These are phyloP conservation scores for Misgurnus mizolepis DNA, from an alignment of 2,113 vertebrate genomes.

Conservation along the genomic window DNA sequence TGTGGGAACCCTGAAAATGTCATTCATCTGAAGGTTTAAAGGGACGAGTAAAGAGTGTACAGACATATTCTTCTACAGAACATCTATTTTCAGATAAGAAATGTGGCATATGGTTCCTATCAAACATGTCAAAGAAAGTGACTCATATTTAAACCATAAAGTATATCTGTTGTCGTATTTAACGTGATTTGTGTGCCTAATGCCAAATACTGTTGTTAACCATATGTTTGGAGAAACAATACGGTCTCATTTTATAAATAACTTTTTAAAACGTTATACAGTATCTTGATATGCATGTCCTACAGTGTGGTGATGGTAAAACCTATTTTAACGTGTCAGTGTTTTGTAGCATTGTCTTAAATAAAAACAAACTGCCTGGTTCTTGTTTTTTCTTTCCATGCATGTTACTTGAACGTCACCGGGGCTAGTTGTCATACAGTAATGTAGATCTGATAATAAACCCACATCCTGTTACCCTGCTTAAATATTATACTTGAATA, in stretches of 20 bases:
- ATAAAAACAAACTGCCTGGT: constrained; percentile 55
- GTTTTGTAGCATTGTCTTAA: constrained; percentile 74
- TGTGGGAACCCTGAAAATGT: constrained; percentile 5
- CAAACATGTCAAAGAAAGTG: constrained; percentile 54
- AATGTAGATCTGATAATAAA: neutral
- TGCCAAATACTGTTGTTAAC: constrained; percentile 77
- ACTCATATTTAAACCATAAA: constrained; percentile 64
- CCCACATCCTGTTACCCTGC: no score
- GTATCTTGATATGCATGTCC: constrained; percentile 72
- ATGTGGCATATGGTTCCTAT: constrained; percentile 54
- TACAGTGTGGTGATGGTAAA: constrained; percentile 61
- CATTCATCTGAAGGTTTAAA: constrained; percentile 11
- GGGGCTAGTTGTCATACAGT: neutral
- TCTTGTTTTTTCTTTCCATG: neutral
- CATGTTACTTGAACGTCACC: neutral
- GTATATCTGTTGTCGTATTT: constrained; percentile 59
- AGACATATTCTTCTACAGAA: constrained; percentile 69
- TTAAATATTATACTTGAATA: no score
- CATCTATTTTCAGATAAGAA: constrained; percentile 69
- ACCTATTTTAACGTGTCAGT: constrained; percentile 65
- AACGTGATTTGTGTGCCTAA: constrained; percentile 69
- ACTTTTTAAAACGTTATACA: constrained; percentile 64
- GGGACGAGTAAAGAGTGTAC: constrained; percentile 56
- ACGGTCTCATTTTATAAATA: constrained; percentile 62
- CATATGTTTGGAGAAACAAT: constrained; percentile 68